These are phyloP conservation scores for Podarcis raffonei DNA, from an alignment of 2,113 vertebrate species.

Conservation along the genomic window DNA sequence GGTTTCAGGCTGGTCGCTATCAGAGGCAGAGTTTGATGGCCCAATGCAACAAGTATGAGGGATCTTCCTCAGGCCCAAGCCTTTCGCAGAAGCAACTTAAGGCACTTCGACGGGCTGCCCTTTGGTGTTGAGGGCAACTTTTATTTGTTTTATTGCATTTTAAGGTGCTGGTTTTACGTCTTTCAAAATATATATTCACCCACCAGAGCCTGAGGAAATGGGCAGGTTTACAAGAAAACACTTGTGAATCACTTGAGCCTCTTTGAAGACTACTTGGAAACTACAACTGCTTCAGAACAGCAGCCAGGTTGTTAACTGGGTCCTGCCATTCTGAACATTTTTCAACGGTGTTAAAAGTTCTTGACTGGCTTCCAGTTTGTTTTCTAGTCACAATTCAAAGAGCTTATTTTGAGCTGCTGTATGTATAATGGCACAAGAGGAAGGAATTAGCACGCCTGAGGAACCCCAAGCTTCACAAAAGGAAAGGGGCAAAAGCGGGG, in stretches of 20 bases:
- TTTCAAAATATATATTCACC: background rate
- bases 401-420: background rate
- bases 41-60: background rate
- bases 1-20: background rate
- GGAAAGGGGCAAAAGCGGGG: too few species aligned
- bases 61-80: background rate
- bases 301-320: background rate
- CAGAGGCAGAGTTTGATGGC: background rate
- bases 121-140: background rate
- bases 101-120: background rate
- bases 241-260: background rate
- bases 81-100: background rate
- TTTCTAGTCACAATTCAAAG: background rate
- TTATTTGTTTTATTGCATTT: background rate
- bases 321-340: background rate
- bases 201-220: background rate
- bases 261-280: background rate
- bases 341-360: background rate
- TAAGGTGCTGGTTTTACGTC: background rate
- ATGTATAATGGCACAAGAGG: background rate
- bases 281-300: too few species aligned
- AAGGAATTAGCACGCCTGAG: too few species aligned
- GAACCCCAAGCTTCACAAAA: too few species aligned
- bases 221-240: background rate
- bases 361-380: too few species aligned